Percentiles rank a stretch among this genome's conserved stretches.
These are phyloP conservation scores for Arctocebus calabarensis DNA, from an alignment of 2,797 vertebrate genomes.

Conservation along the genomic window DNA sequence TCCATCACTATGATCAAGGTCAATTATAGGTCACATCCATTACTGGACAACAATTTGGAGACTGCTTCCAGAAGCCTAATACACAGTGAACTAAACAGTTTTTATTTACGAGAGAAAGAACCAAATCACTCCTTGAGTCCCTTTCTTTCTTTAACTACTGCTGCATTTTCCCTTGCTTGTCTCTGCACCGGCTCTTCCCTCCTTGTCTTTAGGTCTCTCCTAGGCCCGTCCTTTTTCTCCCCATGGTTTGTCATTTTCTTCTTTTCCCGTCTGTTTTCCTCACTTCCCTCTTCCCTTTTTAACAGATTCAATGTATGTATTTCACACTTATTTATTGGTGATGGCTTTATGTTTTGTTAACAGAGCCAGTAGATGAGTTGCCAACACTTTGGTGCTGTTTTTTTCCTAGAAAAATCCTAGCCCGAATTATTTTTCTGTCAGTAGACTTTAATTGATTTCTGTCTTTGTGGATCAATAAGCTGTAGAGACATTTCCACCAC, in stretches of 20 bases:
- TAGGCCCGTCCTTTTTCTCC: not conserved
- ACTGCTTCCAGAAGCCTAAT: not conserved
- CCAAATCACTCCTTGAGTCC: accelerated
- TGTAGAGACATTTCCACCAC: not conserved
- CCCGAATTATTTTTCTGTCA: not conserved
- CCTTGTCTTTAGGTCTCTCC: not conserved
- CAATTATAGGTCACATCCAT: not conserved
- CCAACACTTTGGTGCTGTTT: not conserved
- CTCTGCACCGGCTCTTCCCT: not conserved
- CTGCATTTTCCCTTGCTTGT: accelerated
- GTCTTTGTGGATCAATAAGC: not conserved
- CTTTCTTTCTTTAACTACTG: no score
- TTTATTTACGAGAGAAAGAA: accelerated
- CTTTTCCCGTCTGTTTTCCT: not conserved
- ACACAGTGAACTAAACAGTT: not conserved
- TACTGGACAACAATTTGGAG: not conserved
- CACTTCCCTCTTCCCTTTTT: not conserved
- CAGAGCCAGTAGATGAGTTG: not conserved
- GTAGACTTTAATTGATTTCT: slow-evolving; percentile 17
- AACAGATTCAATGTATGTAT: not conserved
- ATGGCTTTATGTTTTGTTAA: slow-evolving; percentile 10
- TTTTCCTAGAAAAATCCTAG: slow-evolving; percentile 6
- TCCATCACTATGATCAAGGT: not conserved
- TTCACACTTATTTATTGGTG: not conserved
- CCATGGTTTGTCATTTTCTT: not conserved